phyloP scores from a whole-genome alignment of 2,797 vertebrate species.

The Amblyopsis hoosieri region DNA sequence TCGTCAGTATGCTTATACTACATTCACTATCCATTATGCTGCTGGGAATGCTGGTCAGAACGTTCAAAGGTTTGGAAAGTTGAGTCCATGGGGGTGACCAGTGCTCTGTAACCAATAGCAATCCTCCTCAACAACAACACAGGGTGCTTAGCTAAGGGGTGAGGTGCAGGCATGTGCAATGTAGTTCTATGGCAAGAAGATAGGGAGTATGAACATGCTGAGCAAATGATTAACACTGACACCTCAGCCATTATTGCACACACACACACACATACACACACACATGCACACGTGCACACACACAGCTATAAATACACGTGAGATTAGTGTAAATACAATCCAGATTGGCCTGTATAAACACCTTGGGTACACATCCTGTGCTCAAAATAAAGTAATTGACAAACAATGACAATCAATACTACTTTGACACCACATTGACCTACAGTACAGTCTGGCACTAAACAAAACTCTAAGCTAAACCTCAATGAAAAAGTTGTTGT shows the following conservation, averaged over 20 bases:
- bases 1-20: not conserved
- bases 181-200: not conserved
- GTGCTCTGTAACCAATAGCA: too few species aligned
- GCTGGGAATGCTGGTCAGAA: too few species aligned
- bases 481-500: too few species aligned
- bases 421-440: not conserved
- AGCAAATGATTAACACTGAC: slow-evolving; percentile 55
- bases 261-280: slow-evolving; percentile 9
- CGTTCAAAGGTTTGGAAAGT: too few species aligned
- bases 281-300: slow-evolving; percentile 2
- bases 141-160: slow-evolving; percentile 16
- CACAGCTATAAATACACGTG: slow-evolving; percentile 62
- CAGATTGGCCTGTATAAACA: slow-evolving; percentile 39
- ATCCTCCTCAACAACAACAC: not conserved
- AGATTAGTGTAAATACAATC: slow-evolving; percentile 49
- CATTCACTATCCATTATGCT: not conserved
- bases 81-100: too few species aligned
- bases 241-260: slow-evolving; percentile 20
- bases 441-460: not conserved
- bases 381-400: slow-evolving; percentile 28
- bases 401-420: not conserved
- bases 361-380: slow-evolving; percentile 31
- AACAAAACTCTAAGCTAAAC: not conserved
- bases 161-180: slow-evolving; percentile 47
- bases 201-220: slow-evolving; percentile 37